Base-by-base conservation (phyloP, 2,888 invertebrate genomes). In the Cryptocephalus primarius region DNA sequence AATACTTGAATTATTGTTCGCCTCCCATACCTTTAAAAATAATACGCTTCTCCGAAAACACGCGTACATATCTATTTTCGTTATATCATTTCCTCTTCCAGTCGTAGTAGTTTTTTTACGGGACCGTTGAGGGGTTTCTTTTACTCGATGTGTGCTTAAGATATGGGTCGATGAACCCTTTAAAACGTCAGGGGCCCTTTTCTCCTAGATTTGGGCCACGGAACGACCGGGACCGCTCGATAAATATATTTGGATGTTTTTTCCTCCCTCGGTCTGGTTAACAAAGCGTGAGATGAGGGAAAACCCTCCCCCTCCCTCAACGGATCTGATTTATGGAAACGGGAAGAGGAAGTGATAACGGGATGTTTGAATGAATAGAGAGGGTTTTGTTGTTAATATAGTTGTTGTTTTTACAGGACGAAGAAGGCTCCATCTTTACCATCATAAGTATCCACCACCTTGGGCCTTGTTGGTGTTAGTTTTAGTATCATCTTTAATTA, bases 391-490 rank as follows among this genome's bases (percentile, higher is more conserved):
- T n/a, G 13, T 31, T 42, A 10, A 42, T 44, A 11, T 38, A 36
- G 32, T 43, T 43, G 34, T 54, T 55, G 57, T 54, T 62, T 49
- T 66, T 67, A 34, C 63, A 70, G 70, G 70, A 53, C 63, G 70
- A 63, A 68, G 70, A 70, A 68, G 70, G 63, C 58, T 62, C 51
- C 62, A 63, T 55, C 58, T 62, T 47, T 63, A 64, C 55, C 60
- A 61, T 51, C 66, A 65, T 53, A 68, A 68, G 59, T 66, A 66
- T 55, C 68, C 70, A 54, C 69, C 68, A 47, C 64, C 66, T 57
- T 67, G 66, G 66, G 64, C 66, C 57, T 65, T 68, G 60, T 63
- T 69, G 66, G 66, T 66, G 59, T 60, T 69, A 68, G 65, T 70
- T 57, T 61, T 68, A 67, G 63, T 64, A 52, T 63, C 66, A 57